phyloP scores from a whole-genome alignment of 1,140 invertebrate species.

The Heliconius melpomene region DNA sequence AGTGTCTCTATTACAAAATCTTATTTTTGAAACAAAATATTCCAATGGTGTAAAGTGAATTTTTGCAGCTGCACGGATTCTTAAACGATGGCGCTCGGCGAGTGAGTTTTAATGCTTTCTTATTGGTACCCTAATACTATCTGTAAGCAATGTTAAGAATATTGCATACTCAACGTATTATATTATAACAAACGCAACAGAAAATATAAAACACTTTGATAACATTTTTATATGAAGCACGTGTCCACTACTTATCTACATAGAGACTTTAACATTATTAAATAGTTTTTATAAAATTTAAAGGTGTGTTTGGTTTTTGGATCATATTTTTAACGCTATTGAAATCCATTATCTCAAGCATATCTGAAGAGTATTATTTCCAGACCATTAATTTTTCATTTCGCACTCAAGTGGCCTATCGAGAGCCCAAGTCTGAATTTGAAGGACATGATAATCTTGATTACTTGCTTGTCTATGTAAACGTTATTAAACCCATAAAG shows the following conservation, averaged over 20 bases:
- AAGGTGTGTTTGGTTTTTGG: too few relatives aligned
- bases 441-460: constrained; percentile 51
- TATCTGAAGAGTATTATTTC: constrained; percentile 64
- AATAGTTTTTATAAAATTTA: background rate
- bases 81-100: background rate
- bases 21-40: background rate
- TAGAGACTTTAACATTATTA: background rate
- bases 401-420: constrained; percentile 60
- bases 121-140: constrained; percentile 4
- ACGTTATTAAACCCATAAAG: constrained; percentile 15
- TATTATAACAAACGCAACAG: background rate
- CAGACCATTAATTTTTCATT: constrained; percentile 70
- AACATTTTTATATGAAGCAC: background rate
- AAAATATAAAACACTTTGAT: background rate
- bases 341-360: constrained; percentile 54
- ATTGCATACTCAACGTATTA: background rate
- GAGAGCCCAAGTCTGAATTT: constrained; percentile 47
- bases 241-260: background rate
- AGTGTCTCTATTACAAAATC: background rate
- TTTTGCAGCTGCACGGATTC: background rate
- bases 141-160: background rate
- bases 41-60: background rate
- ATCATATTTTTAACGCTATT: background rate
- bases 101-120: constrained; percentile 10
- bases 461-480: constrained; percentile 40